Percentiles rank a stretch among this genome's conserved stretches.
These are phyloP conservation scores for Oncopeltus fasciatus DNA, from an alignment of 1,140 invertebrate species.

Conservation along the genomic window DNA sequence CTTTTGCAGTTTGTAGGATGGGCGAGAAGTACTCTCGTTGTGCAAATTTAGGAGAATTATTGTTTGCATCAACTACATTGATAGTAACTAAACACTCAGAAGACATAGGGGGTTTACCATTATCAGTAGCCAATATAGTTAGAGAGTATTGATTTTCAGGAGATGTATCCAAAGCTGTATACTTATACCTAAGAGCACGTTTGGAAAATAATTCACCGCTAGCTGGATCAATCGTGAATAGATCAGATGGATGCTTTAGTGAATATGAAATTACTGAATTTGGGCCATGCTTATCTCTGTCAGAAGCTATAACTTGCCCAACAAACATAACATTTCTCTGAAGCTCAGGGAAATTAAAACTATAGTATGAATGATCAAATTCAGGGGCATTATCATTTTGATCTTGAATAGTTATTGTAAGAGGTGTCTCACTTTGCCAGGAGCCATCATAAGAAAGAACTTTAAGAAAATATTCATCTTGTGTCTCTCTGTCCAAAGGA, in stretches of 20 bases:
- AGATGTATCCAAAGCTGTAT: slow-evolving; percentile 55
- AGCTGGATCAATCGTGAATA: slow-evolving; percentile 79
- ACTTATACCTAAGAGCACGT: slow-evolving; percentile 62
- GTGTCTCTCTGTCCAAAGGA: slow-evolving; percentile 68
- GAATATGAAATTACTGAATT: slow-evolving; percentile 89
- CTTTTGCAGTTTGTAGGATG: slow-evolving; percentile 56
- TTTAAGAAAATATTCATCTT: slow-evolving; percentile 81
- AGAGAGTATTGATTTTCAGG: slow-evolving; percentile 78
- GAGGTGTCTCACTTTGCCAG: slow-evolving; percentile 72
- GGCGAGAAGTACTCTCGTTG: slow-evolving; percentile 59
- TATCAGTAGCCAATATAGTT: slow-evolving; percentile 74
- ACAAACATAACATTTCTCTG: slow-evolving; percentile 64
- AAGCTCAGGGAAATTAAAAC: slow-evolving; percentile 78
- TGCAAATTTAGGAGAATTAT: slow-evolving; percentile 70
- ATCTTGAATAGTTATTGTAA: slow-evolving; percentile 87
- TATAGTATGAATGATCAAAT: slow-evolving; percentile 75
- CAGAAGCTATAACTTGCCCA: slow-evolving; percentile 74
- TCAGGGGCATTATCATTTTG: slow-evolving; percentile 88
- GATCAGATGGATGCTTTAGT: slow-evolving; percentile 73
- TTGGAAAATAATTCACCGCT: slow-evolving; percentile 82
- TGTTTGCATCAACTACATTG: slow-evolving; percentile 83
- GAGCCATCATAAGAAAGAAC: slow-evolving; percentile 75
- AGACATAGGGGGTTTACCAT: slow-evolving; percentile 82
- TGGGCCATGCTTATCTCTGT: slow-evolving; percentile 81
- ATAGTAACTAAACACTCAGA: slow-evolving; percentile 68